Conservation (phyloP, 2,797 vertebrate species). For the Tinamus major region DNA sequence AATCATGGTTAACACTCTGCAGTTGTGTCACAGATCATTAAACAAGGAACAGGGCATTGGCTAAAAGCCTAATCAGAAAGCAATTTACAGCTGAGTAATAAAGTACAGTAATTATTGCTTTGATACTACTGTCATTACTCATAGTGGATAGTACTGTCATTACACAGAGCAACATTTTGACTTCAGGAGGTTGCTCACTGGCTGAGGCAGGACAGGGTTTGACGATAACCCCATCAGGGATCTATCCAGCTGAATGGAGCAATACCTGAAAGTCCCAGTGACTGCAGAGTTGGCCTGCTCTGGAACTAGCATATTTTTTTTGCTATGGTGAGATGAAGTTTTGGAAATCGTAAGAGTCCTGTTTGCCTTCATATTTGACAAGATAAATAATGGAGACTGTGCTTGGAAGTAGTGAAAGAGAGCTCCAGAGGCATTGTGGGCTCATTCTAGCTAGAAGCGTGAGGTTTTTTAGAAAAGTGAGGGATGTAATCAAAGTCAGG, state of each 20-base stretch:
- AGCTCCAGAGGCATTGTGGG: constrained; percentile 18
- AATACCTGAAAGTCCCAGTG: constrained; percentile 21
- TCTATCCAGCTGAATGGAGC: constrained; percentile 14
- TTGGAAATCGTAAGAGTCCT: neutral
- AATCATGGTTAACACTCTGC: neutral
- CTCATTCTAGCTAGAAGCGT: constrained; percentile 20
- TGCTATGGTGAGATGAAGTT: neutral
- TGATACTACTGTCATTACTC: neutral
- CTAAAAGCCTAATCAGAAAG: neutral
- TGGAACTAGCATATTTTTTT: neutral
- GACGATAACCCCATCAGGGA: neutral
- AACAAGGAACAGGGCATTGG: neutral
- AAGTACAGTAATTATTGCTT: neutral
- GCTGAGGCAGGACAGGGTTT: neutral
- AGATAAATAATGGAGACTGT: constrained; percentile 44
- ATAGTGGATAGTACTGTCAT: neutral
- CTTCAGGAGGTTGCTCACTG: constrained; percentile 9
- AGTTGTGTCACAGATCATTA: neutral
- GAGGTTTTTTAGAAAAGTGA: constrained; percentile 21
- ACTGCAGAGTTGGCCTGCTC: neutral
- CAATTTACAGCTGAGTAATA: neutral
- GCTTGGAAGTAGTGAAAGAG: constrained; percentile 40
- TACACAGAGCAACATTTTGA: neutral
- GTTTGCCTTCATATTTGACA: constrained; percentile 4
- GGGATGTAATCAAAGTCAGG: constrained; percentile 53